These are phyloP conservation scores for Drosophila tropicalis DNA, from an alignment of 1,140 invertebrate genomes.

Conservation along the genomic window DNA sequence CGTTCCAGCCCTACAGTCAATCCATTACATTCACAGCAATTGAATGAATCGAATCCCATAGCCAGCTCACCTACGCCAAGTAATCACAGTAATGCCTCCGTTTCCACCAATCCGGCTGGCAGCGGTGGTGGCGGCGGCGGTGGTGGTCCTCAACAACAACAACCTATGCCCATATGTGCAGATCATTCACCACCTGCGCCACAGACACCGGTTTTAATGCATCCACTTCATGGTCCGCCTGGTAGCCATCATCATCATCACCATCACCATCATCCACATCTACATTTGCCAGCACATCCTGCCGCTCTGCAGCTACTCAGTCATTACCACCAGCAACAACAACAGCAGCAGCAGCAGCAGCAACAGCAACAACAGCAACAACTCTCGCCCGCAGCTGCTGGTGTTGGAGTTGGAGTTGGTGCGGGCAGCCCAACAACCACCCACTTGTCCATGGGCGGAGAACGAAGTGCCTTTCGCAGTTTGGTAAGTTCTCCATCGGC, in stretches of 20 bases:
- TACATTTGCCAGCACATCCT: slow-evolving; percentile 64
- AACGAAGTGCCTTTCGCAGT: slow-evolving; percentile 92
- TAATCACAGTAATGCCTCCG: slow-evolving; percentile 67
- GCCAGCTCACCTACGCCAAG: slow-evolving; percentile 75
- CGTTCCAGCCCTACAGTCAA: slow-evolving; percentile 83
- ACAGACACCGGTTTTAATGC: slow-evolving; percentile 56
- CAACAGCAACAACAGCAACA: slow-evolving; percentile 66
- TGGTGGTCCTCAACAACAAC: slow-evolving; percentile 37
- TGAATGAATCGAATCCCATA: slow-evolving; percentile 63
- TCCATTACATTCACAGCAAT: slow-evolving; percentile 72
- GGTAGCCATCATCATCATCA: slow-evolving; percentile 54
- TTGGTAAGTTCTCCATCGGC: slow-evolving; percentile 84
- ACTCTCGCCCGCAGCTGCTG: slow-evolving; percentile 55
- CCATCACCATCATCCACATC: slow-evolving; percentile 59
- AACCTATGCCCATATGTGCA: slow-evolving; percentile 42
- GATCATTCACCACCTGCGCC: slow-evolving; percentile 61
- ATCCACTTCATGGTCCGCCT: slow-evolving; percentile 56
- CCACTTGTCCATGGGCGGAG: slow-evolving; percentile 88
- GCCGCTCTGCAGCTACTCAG: slow-evolving; percentile 67
- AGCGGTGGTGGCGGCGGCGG: slow-evolving; percentile 42
- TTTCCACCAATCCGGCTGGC: slow-evolving; percentile 45
- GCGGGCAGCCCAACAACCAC: slow-evolving; percentile 57
- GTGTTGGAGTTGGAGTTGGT: slow-evolving; percentile 1
- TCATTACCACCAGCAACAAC: slow-evolving; percentile 69
- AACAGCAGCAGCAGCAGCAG: slow-evolving; percentile 47